These are phyloP conservation scores for Silurus asotus DNA, from an alignment of 2,113 vertebrate genomes.

Conservation along the genomic window DNA sequence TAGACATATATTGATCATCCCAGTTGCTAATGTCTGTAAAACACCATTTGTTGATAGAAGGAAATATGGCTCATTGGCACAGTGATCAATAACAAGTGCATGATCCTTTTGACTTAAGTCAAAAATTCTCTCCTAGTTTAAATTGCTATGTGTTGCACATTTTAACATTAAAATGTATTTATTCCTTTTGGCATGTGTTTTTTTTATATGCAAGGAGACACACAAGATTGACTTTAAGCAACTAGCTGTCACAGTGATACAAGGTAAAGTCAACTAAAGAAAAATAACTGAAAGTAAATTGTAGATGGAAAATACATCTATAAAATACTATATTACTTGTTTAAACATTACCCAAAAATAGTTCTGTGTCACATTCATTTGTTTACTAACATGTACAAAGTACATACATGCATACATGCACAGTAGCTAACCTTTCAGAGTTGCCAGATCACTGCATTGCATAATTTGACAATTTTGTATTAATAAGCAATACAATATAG, in stretches of 20 bases:
- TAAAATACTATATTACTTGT: background rate
- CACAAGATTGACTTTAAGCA: too few relatives aligned
- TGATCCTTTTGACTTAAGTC: background rate
- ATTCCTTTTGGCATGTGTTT: too few relatives aligned
- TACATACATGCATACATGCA: background rate
- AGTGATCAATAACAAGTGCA: background rate
- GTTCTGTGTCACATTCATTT: too few relatives aligned
- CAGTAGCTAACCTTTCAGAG: constrained; percentile 26
- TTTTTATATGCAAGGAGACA: too few relatives aligned
- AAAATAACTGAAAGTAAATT: background rate
- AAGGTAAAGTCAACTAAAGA: background rate
- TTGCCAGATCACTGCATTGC: constrained; percentile 52
- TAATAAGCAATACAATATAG: constrained; percentile 50
- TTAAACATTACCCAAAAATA: too few relatives aligned
- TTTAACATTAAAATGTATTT: background rate
- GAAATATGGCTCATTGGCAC: constrained; percentile 22
- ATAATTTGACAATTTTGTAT: constrained; percentile 56
- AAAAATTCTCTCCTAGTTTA: background rate
- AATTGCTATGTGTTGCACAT: background rate
- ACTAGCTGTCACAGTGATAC: background rate
- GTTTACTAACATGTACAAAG: too few relatives aligned
- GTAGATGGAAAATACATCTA: background rate
- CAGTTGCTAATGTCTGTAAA: constrained; percentile 60
- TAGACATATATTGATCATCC: constrained; percentile 62
- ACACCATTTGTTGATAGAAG: constrained; percentile 50